These are phyloP conservation scores for Laothoe populi DNA, from an alignment of 2,888 invertebrate genomes.

Conservation along the genomic window DNA sequence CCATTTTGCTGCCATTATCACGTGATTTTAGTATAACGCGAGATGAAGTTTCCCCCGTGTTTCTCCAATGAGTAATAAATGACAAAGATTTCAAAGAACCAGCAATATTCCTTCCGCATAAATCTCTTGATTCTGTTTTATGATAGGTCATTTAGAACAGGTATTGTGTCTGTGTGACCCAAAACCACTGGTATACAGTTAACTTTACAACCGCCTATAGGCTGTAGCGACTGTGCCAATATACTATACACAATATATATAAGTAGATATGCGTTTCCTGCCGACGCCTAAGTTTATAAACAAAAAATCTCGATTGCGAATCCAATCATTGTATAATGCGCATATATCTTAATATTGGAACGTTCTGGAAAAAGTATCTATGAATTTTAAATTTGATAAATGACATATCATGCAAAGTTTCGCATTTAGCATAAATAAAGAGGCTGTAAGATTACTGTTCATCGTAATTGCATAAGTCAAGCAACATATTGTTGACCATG, in stretches of 20 bases:
- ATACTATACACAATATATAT: background rate
- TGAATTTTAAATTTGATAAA: background rate
- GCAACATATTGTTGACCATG: background rate
- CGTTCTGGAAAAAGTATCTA: background rate
- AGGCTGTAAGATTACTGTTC: background rate
- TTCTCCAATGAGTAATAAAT: conserved; percentile 1
- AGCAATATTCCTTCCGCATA: background rate
- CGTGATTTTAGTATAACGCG: conserved; percentile 8
- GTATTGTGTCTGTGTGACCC: conserved; percentile 12
- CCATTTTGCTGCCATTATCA: background rate
- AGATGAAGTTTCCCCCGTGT: conserved; percentile 5
- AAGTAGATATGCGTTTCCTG: background rate
- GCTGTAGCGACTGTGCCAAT: conserved; percentile 2
- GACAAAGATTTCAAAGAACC: background rate
- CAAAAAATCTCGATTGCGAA: background rate
- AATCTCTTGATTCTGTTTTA: background rate
- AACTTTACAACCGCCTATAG: conserved; percentile 2
- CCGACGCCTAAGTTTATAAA: background rate
- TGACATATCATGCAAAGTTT: background rate
- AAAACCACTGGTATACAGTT: conserved; percentile 10
- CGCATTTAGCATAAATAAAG: background rate
- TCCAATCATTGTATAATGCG: background rate
- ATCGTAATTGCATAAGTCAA: background rate
- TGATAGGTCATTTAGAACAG: conserved; percentile 10
- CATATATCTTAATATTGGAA: background rate